These are phyloP conservation scores for Aphaenogaster floridana DNA, from an alignment of 1,140 invertebrate genomes.

Conservation along the genomic window DNA sequence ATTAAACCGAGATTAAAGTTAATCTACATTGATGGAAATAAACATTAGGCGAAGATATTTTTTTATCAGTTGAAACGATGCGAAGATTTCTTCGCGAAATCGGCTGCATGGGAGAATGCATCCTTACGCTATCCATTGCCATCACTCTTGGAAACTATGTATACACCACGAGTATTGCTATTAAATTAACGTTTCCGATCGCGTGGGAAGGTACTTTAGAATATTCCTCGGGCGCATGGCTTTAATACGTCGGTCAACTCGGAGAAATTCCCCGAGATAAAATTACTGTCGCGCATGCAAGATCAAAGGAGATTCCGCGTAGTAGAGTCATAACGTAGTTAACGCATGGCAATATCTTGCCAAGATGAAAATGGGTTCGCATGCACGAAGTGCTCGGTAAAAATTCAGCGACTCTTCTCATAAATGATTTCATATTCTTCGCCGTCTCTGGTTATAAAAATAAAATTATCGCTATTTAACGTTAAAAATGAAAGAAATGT, in stretches of 20 bases:
- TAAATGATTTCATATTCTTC: background rate
- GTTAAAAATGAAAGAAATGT: background rate
- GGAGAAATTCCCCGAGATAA: slow-evolving; percentile 8
- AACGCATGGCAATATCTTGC: slow-evolving; percentile 31
- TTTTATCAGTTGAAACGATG: background rate
- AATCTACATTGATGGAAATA: too few relatives aligned
- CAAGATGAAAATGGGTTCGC: slow-evolving; percentile 14
- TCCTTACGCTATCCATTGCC: background rate
- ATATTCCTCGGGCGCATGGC: background rate
- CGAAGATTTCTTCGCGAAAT: background rate
- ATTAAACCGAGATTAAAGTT: too few relatives aligned
- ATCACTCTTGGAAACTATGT: background rate
- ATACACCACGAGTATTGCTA: background rate
- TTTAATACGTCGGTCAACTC: background rate
- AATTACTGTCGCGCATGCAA: slow-evolving; percentile 22
- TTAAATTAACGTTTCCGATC: slow-evolving; percentile 13
- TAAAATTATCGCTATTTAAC: background rate
- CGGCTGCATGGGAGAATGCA: background rate
- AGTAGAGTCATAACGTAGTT: background rate
- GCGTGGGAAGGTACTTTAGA: background rate
- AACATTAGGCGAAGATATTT: background rate
- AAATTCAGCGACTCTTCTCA: background rate
- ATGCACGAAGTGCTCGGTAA: background rate
- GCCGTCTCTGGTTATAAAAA: background rate
- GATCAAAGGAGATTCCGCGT: background rate